A percentile compares a stretch with the other conserved stretches of the same genome.
phyloP scores from a whole-genome alignment of 2,113 vertebrate species.

The Trichechus manatus region DNA sequence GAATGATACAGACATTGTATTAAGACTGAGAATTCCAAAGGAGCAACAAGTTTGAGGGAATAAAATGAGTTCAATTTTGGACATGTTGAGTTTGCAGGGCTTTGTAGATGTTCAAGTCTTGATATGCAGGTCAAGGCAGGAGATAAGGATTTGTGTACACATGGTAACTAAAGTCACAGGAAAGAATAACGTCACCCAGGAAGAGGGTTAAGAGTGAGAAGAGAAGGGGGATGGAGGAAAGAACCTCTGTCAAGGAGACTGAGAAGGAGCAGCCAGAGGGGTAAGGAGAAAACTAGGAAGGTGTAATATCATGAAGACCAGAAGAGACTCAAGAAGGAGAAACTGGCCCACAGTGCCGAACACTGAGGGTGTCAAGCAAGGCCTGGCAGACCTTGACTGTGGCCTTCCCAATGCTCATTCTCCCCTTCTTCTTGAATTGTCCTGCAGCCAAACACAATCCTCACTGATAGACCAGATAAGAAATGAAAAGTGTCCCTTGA shows the following conservation, averaged over 20 bases:
- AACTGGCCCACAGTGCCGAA: neutral
- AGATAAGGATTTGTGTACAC: neutral
- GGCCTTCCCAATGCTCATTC: neutral
- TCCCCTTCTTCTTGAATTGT: neutral
- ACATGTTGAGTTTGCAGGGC: neutral
- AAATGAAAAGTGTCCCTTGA: neutral
- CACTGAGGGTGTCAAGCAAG: no score
- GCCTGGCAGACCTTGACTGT: neutral
- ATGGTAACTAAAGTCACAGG: neutral
- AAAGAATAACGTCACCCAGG: neutral
- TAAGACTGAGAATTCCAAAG: neutral
- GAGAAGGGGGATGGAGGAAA: neutral
- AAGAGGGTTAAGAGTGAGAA: neutral
- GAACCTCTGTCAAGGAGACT: neutral
- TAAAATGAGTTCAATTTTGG: slow-evolving; percentile 22
- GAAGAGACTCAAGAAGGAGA: neutral
- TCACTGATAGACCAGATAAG: neutral
- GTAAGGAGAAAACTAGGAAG: neutral
- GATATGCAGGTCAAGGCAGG: neutral
- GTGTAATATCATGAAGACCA: neutral
- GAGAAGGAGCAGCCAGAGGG: neutral
- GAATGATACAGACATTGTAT: neutral
- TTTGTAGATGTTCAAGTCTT: neutral
- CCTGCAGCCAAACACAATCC: neutral
- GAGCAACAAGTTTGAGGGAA: neutral